Conservation (phyloP, 2,888 invertebrate species). For the Ophion ellenae region DNA sequence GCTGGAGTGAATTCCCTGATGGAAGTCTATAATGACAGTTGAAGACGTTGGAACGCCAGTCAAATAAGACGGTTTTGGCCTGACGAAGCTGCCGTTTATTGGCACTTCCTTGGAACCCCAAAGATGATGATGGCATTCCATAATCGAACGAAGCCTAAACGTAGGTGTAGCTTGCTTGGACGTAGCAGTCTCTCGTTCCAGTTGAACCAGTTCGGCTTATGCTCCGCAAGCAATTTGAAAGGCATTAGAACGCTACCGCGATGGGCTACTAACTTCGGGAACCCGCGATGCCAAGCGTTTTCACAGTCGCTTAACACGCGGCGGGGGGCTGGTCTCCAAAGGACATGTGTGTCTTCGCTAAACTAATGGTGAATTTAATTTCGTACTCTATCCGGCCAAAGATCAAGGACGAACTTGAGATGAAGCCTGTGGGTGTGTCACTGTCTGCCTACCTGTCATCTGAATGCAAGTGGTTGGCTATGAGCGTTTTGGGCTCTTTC, state of each 20-base stretch:
- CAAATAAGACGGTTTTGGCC: background rate
- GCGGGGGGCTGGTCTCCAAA: conserved; percentile 5
- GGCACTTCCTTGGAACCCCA: background rate
- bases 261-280: background rate
- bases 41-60: background rate
- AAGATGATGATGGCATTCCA: background rate
- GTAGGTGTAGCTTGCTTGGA: background rate
- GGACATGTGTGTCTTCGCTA: conserved; percentile 35
- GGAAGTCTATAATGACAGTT: background rate
- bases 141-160: background rate
- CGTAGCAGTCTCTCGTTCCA: background rate
- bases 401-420: conserved; percentile 46
- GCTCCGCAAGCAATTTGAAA: background rate
- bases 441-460: conserved; percentile 28
- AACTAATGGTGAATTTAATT: conserved; percentile 47
- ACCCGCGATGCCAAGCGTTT: background rate
- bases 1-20: background rate
- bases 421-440: conserved; percentile 39
- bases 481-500: conserved; percentile 37
- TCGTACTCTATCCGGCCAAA: conserved; percentile 43
- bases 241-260: background rate
- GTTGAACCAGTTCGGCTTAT: background rate
- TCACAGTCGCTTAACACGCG: conserved; percentile 28
- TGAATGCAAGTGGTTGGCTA: conserved; percentile 49
- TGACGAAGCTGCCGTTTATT: background rate